A percentile compares a stretch with the other conserved stretches of the same genome.
phyloP scores from a whole-genome alignment of 2,113 vertebrate species.

The Menidia beryllina region DNA sequence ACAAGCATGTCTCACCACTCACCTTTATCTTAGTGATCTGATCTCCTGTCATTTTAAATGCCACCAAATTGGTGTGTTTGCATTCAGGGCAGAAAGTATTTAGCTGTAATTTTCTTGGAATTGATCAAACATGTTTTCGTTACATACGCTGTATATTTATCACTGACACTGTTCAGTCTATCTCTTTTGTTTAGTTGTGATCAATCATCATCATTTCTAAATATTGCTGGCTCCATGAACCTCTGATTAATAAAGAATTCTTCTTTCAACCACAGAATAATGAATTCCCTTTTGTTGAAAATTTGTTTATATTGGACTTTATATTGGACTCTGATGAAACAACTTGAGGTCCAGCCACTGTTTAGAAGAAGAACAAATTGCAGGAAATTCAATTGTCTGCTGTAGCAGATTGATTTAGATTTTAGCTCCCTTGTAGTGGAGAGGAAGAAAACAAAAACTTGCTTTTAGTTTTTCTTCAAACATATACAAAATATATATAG shows the following conservation, averaged over 20 bases:
- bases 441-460: neutral
- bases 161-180: constrained; percentile 16
- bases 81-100: constrained; percentile 24
- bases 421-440: constrained; percentile 27
- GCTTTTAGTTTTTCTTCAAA: neutral
- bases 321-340: constrained; percentile 65
- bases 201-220: constrained; percentile 56
- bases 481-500: constrained; percentile 2
- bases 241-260: constrained; percentile 59
- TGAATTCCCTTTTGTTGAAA: constrained; percentile 59
- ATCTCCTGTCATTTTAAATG: constrained; percentile 13
- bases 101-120: constrained; percentile 28
- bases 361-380: constrained; percentile 47
- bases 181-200: constrained; percentile 40
- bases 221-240: constrained; percentile 40
- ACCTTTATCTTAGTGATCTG: constrained; percentile 21
- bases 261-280: constrained; percentile 66
- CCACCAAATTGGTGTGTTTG: constrained; percentile 33
- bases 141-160: constrained; percentile 31
- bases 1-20: constrained; percentile 28
- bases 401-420: constrained; percentile 41
- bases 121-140: constrained; percentile 30
- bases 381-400: constrained; percentile 50
- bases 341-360: constrained; percentile 56
- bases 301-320: constrained; percentile 65